Evolutionary conservation across 2,113 vertebrate species (phyloP).

Genomic region (Ploceus nigricollis): DNA sequence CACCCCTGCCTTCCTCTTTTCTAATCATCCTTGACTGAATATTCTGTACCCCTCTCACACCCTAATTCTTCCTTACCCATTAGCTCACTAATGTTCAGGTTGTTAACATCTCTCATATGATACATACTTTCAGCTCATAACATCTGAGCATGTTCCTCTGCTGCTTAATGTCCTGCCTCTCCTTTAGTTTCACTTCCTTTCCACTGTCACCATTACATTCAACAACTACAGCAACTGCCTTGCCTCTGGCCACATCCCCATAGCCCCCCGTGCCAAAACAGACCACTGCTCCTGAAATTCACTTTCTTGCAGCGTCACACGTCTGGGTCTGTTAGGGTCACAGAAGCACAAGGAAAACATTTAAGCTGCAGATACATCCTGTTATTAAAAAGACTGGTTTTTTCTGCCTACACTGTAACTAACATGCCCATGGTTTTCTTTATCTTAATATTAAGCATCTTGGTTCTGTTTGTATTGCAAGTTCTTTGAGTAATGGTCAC

Average conservation of each 20-base stretch:
- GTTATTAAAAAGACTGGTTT: background rate
- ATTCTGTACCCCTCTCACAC: background rate
- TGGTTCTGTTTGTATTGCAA: background rate
- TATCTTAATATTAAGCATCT: background rate
- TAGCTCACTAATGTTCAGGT: background rate
- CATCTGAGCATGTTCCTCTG: background rate
- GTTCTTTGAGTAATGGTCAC: background rate
- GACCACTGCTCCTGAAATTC: background rate
- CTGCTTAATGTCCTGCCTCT: background rate
- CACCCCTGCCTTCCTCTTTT: background rate
- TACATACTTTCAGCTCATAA: background rate
- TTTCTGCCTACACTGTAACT: background rate
- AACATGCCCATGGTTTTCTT: background rate
- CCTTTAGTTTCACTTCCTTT: background rate
- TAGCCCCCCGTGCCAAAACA: background rate
- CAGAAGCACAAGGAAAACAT: rapidly evolving
- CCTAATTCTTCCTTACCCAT: background rate
- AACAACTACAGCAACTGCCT: background rate
- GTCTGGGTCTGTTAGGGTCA: background rate
- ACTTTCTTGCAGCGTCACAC: background rate
- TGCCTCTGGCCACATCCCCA: background rate
- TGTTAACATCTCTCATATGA: background rate
- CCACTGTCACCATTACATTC: background rate
- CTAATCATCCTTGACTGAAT: background rate
- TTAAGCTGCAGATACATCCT: background rate